A percentile compares a stretch with the other conserved stretches of the same genome.
Conservation (phyloP, 2,113 vertebrate species). For the Apodemus speciosus region DNA sequence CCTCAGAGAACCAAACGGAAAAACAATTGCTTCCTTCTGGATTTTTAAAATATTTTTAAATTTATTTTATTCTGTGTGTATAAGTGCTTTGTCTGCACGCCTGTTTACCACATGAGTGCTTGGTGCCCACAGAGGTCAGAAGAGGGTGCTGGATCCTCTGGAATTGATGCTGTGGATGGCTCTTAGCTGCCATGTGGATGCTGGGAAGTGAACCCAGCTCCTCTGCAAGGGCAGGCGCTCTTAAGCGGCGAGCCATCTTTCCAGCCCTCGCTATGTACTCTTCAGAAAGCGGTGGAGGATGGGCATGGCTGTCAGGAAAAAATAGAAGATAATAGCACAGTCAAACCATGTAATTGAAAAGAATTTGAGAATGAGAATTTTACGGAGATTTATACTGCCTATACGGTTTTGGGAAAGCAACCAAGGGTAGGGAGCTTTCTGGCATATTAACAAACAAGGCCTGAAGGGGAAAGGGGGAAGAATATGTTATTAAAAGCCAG, state of each 20-base stretch:
- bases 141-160: background rate
- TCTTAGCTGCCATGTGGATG: background rate
- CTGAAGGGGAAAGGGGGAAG: no score
- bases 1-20: background rate
- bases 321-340: background rate
- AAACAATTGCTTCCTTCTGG: background rate
- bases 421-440: background rate
- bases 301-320: background rate
- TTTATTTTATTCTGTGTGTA: background rate
- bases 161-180: background rate
- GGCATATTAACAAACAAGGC: background rate
- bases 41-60: background rate
- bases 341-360: background rate
- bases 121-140: background rate
- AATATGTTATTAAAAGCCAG: background rate
- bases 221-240: background rate
- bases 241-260: background rate
- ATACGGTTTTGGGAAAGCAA: background rate
- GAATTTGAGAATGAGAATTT: background rate
- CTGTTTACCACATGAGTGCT: background rate
- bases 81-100: background rate
- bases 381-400: background rate
- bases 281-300: background rate
- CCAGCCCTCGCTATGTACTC: background rate
- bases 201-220: background rate